Conservation (phyloP, 64 coral and sea anemone species). For the Stichodactyla mertensii region DNA sequence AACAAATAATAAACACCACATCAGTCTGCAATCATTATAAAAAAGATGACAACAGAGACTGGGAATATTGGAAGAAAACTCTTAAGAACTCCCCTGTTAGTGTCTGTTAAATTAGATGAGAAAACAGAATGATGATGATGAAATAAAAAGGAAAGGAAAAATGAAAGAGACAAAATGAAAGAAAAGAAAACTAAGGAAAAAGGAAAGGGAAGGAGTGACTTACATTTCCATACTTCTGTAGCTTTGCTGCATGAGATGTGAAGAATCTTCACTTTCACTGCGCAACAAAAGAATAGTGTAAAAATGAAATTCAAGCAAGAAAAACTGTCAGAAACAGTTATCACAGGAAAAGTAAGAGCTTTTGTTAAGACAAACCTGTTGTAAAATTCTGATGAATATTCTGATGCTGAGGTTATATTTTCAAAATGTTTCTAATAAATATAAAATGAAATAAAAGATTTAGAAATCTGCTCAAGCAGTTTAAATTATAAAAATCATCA, state of each 20-base stretch:
- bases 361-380: neutral
- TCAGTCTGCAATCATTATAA: neutral
- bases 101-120: no score
- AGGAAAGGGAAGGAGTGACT: neutral
- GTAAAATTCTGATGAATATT: neutral
- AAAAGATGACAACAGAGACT: neutral
- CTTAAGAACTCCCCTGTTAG: no score
- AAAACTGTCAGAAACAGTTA: neutral
- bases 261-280: neutral
- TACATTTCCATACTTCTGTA: neutral
- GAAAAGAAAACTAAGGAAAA: neutral
- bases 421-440: neutral
- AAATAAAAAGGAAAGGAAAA: no score
- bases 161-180: neutral
- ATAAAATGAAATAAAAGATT: neutral
- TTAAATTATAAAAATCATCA: no score
- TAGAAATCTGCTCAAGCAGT: no score
- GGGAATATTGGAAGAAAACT: no score
- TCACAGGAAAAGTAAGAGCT: neutral
- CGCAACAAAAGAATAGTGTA: no score
- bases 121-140: no score
- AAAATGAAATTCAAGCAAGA: neutral
- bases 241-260: constrained; percentile 8
- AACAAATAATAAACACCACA: neutral
- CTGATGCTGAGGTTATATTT: neutral